Evolutionary conservation across 2,888 invertebrate species (phyloP).

Genomic region (Ctenicera cuprea): DNA sequence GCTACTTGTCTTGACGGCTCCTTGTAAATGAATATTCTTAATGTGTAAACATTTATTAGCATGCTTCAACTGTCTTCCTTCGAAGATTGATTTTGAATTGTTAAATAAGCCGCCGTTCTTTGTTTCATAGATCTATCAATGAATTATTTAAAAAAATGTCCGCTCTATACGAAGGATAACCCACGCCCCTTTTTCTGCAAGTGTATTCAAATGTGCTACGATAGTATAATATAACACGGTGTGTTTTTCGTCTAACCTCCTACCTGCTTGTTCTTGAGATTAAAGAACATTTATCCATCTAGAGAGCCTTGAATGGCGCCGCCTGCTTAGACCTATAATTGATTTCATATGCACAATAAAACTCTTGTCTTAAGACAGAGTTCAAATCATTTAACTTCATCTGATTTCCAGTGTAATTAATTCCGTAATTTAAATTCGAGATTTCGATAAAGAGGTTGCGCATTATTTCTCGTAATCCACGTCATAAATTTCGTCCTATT

Average conservation of each 20-base stretch:
- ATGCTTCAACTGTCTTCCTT: not conserved
- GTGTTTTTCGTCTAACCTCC: constrained; percentile 51
- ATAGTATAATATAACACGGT: constrained; percentile 15
- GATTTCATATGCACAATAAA: constrained; percentile 60
- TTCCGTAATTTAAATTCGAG: constrained; percentile 36
- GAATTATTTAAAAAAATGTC: constrained; percentile 11
- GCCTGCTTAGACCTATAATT: constrained; percentile 63
- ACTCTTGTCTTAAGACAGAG: constrained; percentile 55
- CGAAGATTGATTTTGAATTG: constrained; percentile 8
- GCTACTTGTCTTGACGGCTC: constrained; percentile 46
- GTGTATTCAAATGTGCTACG: constrained; percentile 29
- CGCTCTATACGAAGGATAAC: not conserved
- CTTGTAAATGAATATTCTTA: constrained; percentile 30
- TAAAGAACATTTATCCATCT: constrained; percentile 60
- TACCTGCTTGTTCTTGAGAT: constrained; percentile 59
- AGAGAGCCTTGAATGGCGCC: constrained; percentile 65
- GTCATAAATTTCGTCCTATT: not conserved
- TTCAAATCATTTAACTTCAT: constrained; percentile 25
- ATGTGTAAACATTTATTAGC: constrained; percentile 40
- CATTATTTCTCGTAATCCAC: constrained; percentile 22
- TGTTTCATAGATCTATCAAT: not conserved
- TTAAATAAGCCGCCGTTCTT: not conserved
- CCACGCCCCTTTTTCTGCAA: constrained; percentile 24
- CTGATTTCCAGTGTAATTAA: constrained; percentile 32
- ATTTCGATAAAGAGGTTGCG: constrained; percentile 30